Evolutionary conservation across 2,113 vertebrate genomes (phyloP).

Genomic region (Thamnaconus septentrionalis): DNA sequence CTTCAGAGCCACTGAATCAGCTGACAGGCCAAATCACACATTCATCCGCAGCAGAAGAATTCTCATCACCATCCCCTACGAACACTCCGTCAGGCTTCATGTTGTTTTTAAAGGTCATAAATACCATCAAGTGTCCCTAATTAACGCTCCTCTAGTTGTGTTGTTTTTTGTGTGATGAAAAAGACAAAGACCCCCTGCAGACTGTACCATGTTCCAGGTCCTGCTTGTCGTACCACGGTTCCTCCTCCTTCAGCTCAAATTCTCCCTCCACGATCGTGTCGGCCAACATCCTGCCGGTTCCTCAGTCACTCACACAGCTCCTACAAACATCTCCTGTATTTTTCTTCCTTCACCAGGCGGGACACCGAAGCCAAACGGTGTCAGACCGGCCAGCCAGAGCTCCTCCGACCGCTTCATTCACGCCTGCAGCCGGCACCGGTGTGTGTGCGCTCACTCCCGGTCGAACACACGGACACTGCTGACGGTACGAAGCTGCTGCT

Average conservation of each 20-base stretch:
- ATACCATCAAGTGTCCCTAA: too few species aligned
- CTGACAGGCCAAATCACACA: too few species aligned
- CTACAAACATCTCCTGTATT: neutral
- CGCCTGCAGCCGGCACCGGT: constrained; percentile 41
- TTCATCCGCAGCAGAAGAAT: too few species aligned
- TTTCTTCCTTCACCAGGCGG: too few species aligned
- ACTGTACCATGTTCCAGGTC: constrained; percentile 76
- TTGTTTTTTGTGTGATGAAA: neutral
- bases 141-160: too few species aligned
- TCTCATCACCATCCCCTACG: too few species aligned
- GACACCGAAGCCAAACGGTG: too few species aligned
- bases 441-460: constrained; percentile 21
- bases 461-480: neutral
- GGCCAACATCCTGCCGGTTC: constrained; percentile 63
- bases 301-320: neutral
- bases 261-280: constrained; percentile 76
- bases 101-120: too few species aligned
- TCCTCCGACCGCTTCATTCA: neutral
- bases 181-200: constrained; percentile 37
- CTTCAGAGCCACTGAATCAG: too few species aligned
- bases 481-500: neutral
- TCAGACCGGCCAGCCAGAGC: too few species aligned
- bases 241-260: constrained; percentile 77
- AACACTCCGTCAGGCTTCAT: too few species aligned
- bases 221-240: constrained; percentile 76